Percentiles rank a stretch among this genome's conserved stretches.
Conservation (phyloP, 2,888 invertebrate genomes). For the Limnephilus rhombicus region DNA sequence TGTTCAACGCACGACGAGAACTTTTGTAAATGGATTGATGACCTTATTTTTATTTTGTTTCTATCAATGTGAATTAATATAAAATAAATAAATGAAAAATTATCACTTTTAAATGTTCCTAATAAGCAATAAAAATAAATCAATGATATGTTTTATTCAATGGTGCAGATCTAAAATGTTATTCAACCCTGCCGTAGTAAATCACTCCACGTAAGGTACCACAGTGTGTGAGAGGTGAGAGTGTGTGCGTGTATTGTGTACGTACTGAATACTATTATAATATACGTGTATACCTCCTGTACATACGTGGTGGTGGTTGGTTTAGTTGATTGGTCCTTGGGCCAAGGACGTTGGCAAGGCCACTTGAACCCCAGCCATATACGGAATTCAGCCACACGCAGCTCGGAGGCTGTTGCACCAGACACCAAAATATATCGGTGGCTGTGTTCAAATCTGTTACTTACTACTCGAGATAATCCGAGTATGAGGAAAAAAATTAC, state of each 20-base stretch:
- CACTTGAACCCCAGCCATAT: conserved; percentile 7
- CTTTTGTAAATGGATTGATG: no score
- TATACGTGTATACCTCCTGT: background rate
- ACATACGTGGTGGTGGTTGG: background rate
- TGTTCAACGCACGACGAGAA: no score
- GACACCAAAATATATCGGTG: background rate
- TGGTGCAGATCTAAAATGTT: background rate
- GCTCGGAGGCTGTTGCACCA: background rate
- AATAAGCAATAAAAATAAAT: no score
- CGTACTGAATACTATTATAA: background rate
- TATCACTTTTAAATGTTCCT: no score
- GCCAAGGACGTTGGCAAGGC: conserved; percentile 51
- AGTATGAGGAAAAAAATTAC: background rate
- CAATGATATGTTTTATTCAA: no score
- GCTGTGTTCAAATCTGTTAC: background rate
- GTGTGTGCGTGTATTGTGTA: background rate
- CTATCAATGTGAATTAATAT: no score
- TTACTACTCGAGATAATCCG: background rate
- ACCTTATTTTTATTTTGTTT: no score
- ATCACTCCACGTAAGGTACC: background rate
- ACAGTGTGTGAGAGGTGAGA: background rate
- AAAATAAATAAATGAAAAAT: no score
- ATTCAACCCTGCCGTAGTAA: background rate
- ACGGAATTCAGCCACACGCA: background rate
- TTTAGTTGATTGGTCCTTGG: conserved; percentile 42